These are phyloP conservation scores for Quadroppia sp. DNA, from an alignment of 2,888 invertebrate species.

Conservation along the genomic window DNA sequence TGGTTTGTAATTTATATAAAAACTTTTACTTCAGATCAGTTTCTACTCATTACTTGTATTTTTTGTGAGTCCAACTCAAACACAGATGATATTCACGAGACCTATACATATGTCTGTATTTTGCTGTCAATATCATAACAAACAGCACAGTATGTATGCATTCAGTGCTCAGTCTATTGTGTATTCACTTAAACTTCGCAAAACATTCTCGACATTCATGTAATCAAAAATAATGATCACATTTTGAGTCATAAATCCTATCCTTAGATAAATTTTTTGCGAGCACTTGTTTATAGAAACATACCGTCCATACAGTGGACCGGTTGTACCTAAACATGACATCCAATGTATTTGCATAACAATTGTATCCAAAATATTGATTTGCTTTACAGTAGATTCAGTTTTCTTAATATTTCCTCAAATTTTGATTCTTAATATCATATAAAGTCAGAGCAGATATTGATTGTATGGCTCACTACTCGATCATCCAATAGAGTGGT, in stretches of 20 bases:
- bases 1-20: constrained; percentile 16
- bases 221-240: background rate
- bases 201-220: background rate
- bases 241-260: background rate
- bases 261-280: background rate
- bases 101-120: background rate
- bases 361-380: background rate
- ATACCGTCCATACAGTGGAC: background rate
- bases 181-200: constrained; percentile 8
- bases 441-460: background rate
- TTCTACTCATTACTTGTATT: background rate
- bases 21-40: background rate
- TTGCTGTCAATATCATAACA: background rate
- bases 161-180: background rate
- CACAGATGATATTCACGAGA: background rate
- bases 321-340: background rate
- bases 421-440: background rate
- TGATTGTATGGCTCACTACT: background rate
- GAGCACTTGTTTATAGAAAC: background rate
- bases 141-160: constrained; percentile 9
- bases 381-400: background rate
- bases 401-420: too few relatives aligned
- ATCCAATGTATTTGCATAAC: background rate
- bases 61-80: background rate
- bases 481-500: too few relatives aligned